These are phyloP conservation scores for Tromatobia lineatoria DNA, from an alignment of 2,888 invertebrate species.

Conservation along the genomic window DNA sequence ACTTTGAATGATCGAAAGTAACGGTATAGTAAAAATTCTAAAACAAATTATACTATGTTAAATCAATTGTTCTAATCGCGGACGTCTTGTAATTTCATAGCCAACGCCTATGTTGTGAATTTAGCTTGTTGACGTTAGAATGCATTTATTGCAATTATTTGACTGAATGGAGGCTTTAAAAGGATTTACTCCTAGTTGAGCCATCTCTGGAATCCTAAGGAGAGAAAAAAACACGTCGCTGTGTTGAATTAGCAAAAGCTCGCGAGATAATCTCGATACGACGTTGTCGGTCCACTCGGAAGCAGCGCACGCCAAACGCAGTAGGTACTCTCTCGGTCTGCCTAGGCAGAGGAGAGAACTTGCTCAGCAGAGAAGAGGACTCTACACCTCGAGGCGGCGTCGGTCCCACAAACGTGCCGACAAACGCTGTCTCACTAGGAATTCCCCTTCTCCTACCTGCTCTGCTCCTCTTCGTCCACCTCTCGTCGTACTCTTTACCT, in stretches of 20 bases:
- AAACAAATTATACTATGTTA: no score
- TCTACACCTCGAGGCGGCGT: conserved; percentile 80
- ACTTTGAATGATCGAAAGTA: no score
- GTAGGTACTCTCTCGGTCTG: conserved; percentile 42
- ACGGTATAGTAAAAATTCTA: no score
- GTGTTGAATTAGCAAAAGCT: conserved; percentile 12
- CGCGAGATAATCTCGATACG: conserved; percentile 8
- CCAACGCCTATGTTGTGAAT: no score
- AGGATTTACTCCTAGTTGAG: conserved; percentile 1
- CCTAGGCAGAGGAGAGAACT: conserved; percentile 44
- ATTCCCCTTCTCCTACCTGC: conserved; percentile 70
- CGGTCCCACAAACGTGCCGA: conserved; percentile 84
- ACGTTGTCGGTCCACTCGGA: conserved; percentile 22
- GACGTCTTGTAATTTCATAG: no score
- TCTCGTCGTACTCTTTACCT: conserved; percentile 47
- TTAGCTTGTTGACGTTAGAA: background rate
- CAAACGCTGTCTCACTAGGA: conserved; percentile 84
- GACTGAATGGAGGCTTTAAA: background rate
- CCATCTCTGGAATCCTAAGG: background rate
- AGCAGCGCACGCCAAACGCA: conserved; percentile 1
- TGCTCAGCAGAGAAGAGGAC: conserved; percentile 31
- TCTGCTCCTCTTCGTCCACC: conserved; percentile 64
- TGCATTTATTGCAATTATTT: background rate
- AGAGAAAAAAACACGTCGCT: background rate
- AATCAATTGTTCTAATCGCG: no score